Evolutionary conservation across 35 echinoderm and acorn worm genomes (phyloP), one percentile per base, ranked within the genome.

Genomic region (Chiridota heheva): DNA sequence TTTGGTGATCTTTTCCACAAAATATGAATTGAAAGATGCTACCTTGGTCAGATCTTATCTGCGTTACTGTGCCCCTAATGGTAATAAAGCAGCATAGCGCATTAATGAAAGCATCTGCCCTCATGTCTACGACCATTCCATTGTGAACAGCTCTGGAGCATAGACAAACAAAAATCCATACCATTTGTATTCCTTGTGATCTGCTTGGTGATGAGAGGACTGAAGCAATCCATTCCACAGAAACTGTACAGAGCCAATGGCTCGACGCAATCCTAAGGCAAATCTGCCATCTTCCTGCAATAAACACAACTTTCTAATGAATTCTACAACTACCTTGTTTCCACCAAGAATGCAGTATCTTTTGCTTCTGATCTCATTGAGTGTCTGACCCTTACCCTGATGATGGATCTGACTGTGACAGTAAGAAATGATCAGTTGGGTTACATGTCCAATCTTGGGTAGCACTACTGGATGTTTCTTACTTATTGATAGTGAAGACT

Each of bases 171-270:
- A 88, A 81, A 6, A 88, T 4, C 86, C 86, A 81, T 81, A 88
- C 42, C 77, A 47, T 51, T 88, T 88, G 6, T 60, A 26, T 10
- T 88, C 86, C 10, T 48, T 81, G 0, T 65, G 58, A 3, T 65
- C 86, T 61, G 64, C 65, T 60, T 88, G 6, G 81, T 55, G 2
- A n/a, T 27, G 22, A 67, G 81, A 33, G 89, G 89, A 27, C 89
- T 82, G 55, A 91, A 91, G 35, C 64, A 79, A 36, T 91, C 82
- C 73, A 91, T 81, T 5, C 81, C 89, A 60, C 84, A 85, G 41
- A 67, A 58, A 16, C 72, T 85, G 47, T 85, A 91, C 16, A 82
- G 82, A 36, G 70, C 72, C 1, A 40, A 48, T 34, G 82, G 82
- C 60, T 85, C 72, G 2, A 92, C 73, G 29, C 89, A 40, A 67